These are phyloP conservation scores for Epizoanthus stellaris DNA, from an alignment of 92 coral and sea anemone species.

Conservation along the genomic window DNA sequence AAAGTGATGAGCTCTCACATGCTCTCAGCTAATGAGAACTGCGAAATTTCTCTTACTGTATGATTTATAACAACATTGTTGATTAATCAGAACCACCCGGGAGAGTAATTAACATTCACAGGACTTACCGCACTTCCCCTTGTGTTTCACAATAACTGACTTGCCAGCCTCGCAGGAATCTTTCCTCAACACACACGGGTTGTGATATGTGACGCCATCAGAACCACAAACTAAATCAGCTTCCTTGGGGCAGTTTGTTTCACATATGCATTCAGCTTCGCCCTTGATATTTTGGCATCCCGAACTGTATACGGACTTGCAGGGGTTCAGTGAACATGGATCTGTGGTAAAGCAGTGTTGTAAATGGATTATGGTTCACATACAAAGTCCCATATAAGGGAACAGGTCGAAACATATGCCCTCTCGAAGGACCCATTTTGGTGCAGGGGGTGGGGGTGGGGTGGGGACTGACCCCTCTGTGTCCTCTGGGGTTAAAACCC, in stretches of 20 bases:
- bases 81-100: not conserved
- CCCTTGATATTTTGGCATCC: conserved; percentile 16
- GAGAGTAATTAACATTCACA: not conserved
- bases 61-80: not conserved
- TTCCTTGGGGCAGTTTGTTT: conserved; percentile 18
- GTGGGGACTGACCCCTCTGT: too few species aligned
- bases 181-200: conserved; percentile 40
- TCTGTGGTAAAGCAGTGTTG: not conserved
- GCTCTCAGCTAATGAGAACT: not conserved
- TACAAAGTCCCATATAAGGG: too few species aligned
- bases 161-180: conserved; percentile 28
- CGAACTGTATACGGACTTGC: not conserved
- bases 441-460: too few species aligned
- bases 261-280: conserved; percentile 37
- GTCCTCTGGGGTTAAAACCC: too few species aligned
- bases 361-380: not conserved
- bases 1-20: too few species aligned
- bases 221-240: conserved; percentile 44
- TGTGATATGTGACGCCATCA: conserved; percentile 42
- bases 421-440: not conserved
- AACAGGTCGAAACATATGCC: not conserved
- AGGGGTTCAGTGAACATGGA: conserved; percentile 14
- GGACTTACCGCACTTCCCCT: conserved; percentile 49
- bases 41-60: not conserved
- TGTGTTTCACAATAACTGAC: conserved; percentile 32